Evolutionary conservation across 2,888 invertebrate species (phyloP), one percentile per base, ranked within the genome.

Genomic region (Caenorhabditis imperialis): DNA sequence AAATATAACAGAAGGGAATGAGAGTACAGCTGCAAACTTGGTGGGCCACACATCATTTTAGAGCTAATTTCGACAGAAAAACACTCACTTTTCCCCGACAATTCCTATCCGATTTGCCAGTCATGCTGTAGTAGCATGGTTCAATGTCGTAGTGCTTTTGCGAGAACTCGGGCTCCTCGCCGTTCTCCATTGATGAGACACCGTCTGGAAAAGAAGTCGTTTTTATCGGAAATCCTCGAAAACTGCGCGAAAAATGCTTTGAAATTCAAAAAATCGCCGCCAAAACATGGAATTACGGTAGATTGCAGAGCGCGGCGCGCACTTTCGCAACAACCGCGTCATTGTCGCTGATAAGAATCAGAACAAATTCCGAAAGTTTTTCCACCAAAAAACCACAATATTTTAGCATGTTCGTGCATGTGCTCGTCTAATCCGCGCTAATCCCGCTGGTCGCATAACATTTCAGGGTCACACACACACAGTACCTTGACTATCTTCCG

Each of bases 1-100:
- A 58, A 67, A 57, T 67, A 58, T 67, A 48, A 44, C 47, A 7
- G 10, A 30, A n/a, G n/a, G n/a, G n/a, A n/a, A n/a, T n/a, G 7
- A 67, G 27, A 65, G 55, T 63, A 27, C 54, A 54, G 27, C 25
- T 27, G 35, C 44, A n/a, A n/a, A n/a, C n/a, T n/a, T n/a, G n/a
- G n/a, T n/a, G n/a, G n/a, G n/a, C n/a, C n/a, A n/a, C n/a, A n/a
- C n/a, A n/a, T n/a, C n/a, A n/a, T n/a, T n/a, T n/a, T n/a, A n/a
- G 30, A 30, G 30, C 10, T 30, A 30, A 30, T 30, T n/a, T n/a
- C n/a, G n/a, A n/a, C n/a, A n/a, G n/a, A n/a, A n/a, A n/a, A 69
- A 35, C 7, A 74, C 75, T 63, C 53, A 80, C 80, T 44, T 69
- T 76, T 62, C 80, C 80, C n/a, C 80, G 76, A 22, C 70, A 67